Conservation (phyloP, 37 sponge, comb jelly and placozoan genomes). For the Spongilla lacustris region DNA sequence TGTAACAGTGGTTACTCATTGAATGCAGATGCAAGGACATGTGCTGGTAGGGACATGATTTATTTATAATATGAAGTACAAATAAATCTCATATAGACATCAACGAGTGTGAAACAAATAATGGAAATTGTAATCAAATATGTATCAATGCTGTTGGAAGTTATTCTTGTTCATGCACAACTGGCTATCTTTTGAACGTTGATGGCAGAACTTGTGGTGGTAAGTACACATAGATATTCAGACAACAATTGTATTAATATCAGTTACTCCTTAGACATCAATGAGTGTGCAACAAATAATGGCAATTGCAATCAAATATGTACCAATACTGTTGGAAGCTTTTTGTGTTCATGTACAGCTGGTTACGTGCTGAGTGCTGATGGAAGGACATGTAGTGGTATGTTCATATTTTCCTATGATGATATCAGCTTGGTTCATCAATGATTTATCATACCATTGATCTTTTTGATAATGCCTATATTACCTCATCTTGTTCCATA, state of each 20-base stretch:
- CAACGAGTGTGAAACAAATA: conserved; percentile 26
- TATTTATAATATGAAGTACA: not conserved
- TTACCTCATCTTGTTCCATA: too few species aligned
- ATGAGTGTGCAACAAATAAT: conserved; percentile 24
- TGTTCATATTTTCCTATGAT: not conserved
- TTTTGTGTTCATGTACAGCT: conserved; percentile 12
- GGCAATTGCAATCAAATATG: conserved; percentile 3
- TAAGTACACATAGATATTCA: not conserved
- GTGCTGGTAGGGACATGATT: conserved; percentile 9
- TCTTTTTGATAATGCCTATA: too few species aligned
- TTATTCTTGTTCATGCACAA: conserved; percentile 13
- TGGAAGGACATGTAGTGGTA: conserved; percentile 21
- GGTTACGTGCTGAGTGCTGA: conserved; percentile 13
- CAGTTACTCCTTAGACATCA: conserved; percentile 18
- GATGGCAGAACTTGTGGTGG: not conserved
- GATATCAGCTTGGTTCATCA: not conserved
- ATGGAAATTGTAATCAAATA: conserved; percentile 46
- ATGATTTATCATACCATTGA: too few species aligned
- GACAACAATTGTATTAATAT: not conserved
- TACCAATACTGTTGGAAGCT: conserved; percentile 36
- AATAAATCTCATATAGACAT: conserved; percentile 7
- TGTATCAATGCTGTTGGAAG: conserved; percentile 40
- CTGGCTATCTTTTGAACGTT: conserved; percentile 18
- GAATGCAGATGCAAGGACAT: not conserved
- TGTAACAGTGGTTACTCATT: conserved; percentile 9